Percentiles rank a stretch among this genome's conserved stretches.
Conservation (phyloP, 2,113 vertebrate genomes). For the Stigmatopora nigra region DNA sequence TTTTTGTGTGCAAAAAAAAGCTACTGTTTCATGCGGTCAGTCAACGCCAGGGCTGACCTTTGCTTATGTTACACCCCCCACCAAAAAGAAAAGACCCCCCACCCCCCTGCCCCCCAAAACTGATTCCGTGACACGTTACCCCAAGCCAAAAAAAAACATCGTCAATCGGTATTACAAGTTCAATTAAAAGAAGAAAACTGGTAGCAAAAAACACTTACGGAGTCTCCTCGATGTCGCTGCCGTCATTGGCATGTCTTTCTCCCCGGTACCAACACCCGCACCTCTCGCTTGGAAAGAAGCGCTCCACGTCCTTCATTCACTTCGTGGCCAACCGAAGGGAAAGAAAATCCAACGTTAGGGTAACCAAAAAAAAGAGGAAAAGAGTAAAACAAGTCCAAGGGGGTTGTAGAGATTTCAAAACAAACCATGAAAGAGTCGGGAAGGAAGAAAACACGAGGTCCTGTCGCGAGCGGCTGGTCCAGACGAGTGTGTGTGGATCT, state of each 20-base stretch:
- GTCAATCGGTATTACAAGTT: constrained; percentile 16
- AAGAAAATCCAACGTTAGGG: constrained; percentile 59
- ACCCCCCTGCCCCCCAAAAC: not conserved
- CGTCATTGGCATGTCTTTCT: constrained; percentile 65
- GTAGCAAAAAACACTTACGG: constrained; percentile 59
- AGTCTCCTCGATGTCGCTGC: constrained; percentile 60
- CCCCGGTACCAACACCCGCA: constrained; percentile 29
- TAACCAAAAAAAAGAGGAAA: constrained; percentile 11
- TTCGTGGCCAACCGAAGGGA: constrained; percentile 30
- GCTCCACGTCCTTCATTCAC: constrained; percentile 42
- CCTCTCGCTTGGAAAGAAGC: constrained; percentile 26
- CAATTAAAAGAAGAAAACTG: constrained; percentile 3
- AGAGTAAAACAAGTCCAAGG: constrained; percentile 16
- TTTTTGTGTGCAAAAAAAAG: not conserved
- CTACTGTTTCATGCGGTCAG: not conserved
- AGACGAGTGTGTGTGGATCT: constrained; percentile 37
- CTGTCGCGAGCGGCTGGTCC: constrained; percentile 43
- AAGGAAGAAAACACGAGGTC: constrained; percentile 50
- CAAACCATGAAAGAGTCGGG: not conserved
- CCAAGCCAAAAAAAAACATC: not conserved
- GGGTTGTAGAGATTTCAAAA: not conserved
- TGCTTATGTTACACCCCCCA: not conserved
- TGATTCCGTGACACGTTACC: not conserved
- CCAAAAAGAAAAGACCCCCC: too few relatives aligned
- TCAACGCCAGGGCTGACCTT: not conserved